phyloP scores from a whole-genome alignment of 2,888 invertebrate genomes.

The Globia sparganii region DNA sequence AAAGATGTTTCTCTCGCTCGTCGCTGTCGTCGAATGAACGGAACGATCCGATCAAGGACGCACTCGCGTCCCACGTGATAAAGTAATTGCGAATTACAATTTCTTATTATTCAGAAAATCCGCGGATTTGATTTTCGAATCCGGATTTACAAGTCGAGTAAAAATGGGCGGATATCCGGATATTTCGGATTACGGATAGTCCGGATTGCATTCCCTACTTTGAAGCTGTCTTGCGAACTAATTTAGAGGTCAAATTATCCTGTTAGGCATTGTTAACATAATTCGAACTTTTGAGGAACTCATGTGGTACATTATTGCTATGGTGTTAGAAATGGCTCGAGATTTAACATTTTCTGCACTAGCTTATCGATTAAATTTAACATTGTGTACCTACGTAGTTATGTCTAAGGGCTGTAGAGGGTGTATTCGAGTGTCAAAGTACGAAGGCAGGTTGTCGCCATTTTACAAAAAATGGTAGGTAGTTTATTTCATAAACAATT shows the following conservation, averaged over 20 bases:
- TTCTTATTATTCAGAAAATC: no score
- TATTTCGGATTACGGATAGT: no score
- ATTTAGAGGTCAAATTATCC: not conserved
- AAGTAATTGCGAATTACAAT: no score
- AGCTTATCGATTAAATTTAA: conserved; percentile 7
- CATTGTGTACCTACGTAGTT: not conserved
- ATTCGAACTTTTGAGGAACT: conserved; percentile 1
- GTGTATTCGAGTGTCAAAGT: not conserved
- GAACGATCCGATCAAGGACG: no score
- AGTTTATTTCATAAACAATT: not conserved
- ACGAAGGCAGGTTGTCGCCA: not conserved
- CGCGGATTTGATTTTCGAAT: no score
- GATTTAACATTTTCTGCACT: not conserved
- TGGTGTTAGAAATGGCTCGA: not conserved
- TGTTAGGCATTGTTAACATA: not conserved
- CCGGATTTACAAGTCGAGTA: no score
- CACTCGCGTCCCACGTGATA: no score
- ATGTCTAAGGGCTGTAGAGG: not conserved
- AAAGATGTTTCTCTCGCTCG: no score
- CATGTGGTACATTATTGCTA: not conserved
- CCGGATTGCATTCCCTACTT: no score
- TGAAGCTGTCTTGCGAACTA: not conserved
- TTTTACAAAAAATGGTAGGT: not conserved
- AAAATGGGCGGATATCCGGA: no score
- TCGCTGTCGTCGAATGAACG: no score